Evolutionary conservation across 1,140 invertebrate species (phyloP).

Genomic region (Drosophila ogumai): DNA sequence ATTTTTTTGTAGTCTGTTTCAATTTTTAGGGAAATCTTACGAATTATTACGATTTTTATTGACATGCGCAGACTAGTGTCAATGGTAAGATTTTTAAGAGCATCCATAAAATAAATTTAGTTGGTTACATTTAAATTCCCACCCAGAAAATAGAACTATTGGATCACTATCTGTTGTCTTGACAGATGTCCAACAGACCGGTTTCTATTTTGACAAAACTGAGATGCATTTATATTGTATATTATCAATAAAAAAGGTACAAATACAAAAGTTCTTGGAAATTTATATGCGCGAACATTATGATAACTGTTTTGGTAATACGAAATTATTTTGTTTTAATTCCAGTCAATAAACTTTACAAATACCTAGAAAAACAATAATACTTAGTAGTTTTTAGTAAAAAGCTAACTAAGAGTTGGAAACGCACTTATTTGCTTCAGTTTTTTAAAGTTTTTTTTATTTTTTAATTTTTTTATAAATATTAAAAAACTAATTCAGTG

Average conservation of each 20-base stretch:
- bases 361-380: neutral
- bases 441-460: constrained; percentile 34
- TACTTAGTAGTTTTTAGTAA: neutral
- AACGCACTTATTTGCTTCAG: neutral
- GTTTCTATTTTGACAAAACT: neutral
- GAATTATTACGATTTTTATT: neutral
- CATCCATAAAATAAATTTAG: neutral
- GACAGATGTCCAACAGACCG: neutral
- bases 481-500: constrained; percentile 41
- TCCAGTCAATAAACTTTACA: neutral
- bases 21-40: neutral
- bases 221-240: neutral
- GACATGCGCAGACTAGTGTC: neutral
- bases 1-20: no score
- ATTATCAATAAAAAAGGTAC: neutral
- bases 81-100: neutral
- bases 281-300: neutral
- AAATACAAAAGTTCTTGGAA: neutral
- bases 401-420: neutral
- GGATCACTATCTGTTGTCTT: constrained; percentile 7
- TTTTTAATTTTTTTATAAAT: constrained; percentile 26
- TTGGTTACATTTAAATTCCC: neutral
- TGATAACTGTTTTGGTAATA: neutral
- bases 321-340: neutral
- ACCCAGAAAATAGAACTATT: neutral